Percentiles rank a stretch among this genome's conserved stretches.
These are phyloP conservation scores for Lycocerus yunnanus DNA, from an alignment of 2,888 invertebrate genomes.

Conservation along the genomic window DNA sequence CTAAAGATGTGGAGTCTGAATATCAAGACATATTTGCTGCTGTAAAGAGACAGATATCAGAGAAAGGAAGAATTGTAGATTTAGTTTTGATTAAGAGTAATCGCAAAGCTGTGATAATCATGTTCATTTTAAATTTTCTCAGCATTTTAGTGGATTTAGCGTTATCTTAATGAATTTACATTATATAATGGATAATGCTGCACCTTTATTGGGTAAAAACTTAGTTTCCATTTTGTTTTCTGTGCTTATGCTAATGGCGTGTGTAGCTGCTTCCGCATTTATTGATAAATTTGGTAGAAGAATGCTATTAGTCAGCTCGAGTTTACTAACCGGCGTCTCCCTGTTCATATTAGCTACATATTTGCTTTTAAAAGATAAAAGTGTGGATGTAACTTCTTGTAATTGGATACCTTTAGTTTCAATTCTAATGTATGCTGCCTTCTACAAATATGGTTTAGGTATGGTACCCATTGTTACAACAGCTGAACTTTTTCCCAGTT, in stretches of 20 bases:
- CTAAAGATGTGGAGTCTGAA: constrained; percentile 56
- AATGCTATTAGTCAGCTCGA: constrained; percentile 47
- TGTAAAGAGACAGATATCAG: neutral
- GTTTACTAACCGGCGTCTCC: no score
- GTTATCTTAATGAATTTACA: no score
- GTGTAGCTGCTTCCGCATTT: constrained; percentile 42
- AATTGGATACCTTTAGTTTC: constrained; percentile 53
- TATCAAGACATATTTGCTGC: neutral
- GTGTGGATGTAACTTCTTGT: constrained; percentile 39
- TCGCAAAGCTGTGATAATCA: constrained; percentile 48
- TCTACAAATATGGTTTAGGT: constrained; percentile 51
- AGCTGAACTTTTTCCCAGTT: constrained; percentile 53
- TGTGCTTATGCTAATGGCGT: constrained; percentile 48
- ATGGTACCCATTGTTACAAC: constrained; percentile 53
- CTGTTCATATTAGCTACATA: constrained; percentile 47
- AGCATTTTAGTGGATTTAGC: no score
- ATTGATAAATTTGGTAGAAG: constrained; percentile 51
- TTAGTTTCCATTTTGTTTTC: constrained; percentile 50
- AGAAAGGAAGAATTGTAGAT: neutral
- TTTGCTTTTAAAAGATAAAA: constrained; percentile 45
- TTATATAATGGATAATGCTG: constrained; percentile 47
- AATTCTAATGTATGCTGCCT: constrained; percentile 51
- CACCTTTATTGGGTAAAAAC: constrained; percentile 44
- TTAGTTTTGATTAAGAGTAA: constrained; percentile 45
- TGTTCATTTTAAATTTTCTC: no score